These are phyloP conservation scores for Cettia cetti DNA, from an alignment of 2,113 vertebrate species.

Conservation along the genomic window DNA sequence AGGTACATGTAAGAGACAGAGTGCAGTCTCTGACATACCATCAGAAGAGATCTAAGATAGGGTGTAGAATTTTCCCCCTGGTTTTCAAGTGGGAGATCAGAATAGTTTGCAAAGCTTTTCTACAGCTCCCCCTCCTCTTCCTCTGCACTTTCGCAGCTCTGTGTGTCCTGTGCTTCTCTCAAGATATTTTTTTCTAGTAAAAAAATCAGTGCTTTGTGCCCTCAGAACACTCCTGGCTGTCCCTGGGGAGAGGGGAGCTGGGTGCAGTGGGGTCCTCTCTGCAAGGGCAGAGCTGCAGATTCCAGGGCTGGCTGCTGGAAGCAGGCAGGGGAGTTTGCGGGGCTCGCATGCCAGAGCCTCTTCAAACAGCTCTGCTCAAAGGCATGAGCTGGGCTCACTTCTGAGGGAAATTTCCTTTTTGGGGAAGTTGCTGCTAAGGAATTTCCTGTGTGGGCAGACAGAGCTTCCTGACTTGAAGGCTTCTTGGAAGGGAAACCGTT, in stretches of 20 bases:
- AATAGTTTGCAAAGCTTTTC: not conserved
- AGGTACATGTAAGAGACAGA: not conserved
- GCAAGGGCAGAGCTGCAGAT: not conserved
- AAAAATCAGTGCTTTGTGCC: not conserved
- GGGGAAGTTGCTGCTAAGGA: slow-evolving; percentile 97
- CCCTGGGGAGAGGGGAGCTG: not conserved
- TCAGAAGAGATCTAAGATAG: not conserved
- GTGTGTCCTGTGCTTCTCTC: not conserved
- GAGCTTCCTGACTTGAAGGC: slow-evolving; percentile 94
- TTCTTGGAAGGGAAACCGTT: slow-evolving; percentile 94
- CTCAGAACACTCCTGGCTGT: not conserved
- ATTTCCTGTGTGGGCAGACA: slow-evolving; percentile 99
- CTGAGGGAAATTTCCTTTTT: slow-evolving; percentile 99
- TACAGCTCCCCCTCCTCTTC: not conserved
- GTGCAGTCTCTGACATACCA: rapidly evolving
- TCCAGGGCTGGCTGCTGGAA: not conserved
- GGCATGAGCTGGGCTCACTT: slow-evolving; percentile 79
- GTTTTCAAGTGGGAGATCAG: not conserved
- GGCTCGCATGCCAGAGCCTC: slow-evolving; percentile 68
- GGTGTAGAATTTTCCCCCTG: not conserved
- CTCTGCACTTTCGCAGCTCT: not conserved
- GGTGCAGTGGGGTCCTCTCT: not conserved
- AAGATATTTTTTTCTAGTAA: not conserved
- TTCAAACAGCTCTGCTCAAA: slow-evolving; percentile 77
- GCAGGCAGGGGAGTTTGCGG: slow-evolving; percentile 51